Evolutionary conservation across 2,113 vertebrate species (phyloP).

Genomic region (Hypanus sabinus): DNA sequence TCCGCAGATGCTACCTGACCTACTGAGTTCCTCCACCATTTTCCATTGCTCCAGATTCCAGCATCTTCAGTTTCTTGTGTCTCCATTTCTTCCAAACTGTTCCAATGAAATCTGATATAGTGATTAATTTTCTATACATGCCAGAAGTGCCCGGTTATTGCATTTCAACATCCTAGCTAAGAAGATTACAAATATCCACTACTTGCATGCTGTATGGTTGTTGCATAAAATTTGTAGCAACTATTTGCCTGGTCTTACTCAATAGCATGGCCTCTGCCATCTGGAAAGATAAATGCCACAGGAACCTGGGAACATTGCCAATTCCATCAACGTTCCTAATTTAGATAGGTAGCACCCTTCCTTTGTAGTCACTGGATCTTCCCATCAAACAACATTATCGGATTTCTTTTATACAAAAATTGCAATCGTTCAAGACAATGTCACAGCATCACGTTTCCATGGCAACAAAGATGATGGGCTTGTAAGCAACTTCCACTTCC

Average conservation of each 20-base stretch:
- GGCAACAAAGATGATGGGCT: not conserved
- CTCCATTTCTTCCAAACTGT: not conserved
- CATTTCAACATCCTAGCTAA: not conserved
- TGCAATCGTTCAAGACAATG: not conserved
- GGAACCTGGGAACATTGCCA: not conserved
- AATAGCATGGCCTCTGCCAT: not conserved
- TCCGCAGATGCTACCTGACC: too few species aligned
- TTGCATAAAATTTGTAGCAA: not conserved
- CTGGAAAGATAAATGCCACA: not conserved
- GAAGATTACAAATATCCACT: not conserved
- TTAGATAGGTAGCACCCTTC: not conserved
- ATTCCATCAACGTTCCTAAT: not conserved
- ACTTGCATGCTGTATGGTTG: not conserved
- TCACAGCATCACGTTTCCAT: not conserved
- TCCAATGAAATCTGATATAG: not conserved
- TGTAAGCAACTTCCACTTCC: not conserved
- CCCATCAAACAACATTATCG: not conserved
- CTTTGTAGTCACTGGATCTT: not conserved
- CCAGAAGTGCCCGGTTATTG: too few species aligned
- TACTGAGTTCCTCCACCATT: too few species aligned
- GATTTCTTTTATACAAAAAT: not conserved
- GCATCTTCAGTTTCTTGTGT: too few species aligned
- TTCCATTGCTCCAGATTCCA: too few species aligned
- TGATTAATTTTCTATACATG: not conserved
- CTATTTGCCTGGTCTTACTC: not conserved